phyloP scores from a whole-genome alignment of 2,888 invertebrate species.

The Steinernema hermaphroditum region DNA sequence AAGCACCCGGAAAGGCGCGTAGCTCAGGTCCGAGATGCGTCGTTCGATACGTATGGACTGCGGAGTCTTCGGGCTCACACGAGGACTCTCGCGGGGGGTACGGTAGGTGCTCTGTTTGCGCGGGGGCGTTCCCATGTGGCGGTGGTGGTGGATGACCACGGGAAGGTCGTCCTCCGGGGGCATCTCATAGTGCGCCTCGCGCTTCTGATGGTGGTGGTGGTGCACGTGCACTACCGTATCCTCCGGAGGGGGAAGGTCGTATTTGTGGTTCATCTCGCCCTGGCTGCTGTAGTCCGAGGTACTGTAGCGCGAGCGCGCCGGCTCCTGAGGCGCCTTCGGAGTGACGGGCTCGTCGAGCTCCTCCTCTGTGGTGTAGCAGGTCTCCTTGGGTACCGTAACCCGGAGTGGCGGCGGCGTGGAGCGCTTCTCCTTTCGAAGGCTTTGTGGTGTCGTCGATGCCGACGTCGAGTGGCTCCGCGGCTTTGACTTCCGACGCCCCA shows the following conservation, averaged over 20 bases:
- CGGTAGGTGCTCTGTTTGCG: slow-evolving; percentile 12
- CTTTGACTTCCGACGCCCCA: not conserved
- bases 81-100: slow-evolving; percentile 3
- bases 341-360: not conserved
- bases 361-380: not conserved
- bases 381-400: slow-evolving; percentile 7
- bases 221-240: slow-evolving; percentile 20
- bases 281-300: slow-evolving; percentile 20
- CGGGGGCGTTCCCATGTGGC: slow-evolving; percentile 14
- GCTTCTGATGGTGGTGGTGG: not conserved
- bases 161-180: not conserved
- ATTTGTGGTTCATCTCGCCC: not conserved
- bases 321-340: not conserved
- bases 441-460: not conserved
- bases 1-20: not conserved
- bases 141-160: slow-evolving; percentile 13
- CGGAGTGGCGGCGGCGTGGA: not conserved
- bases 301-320: not conserved
- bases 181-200: slow-evolving; percentile 17
- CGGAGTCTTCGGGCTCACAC: not conserved
- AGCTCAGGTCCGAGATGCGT: slow-evolving; percentile 2
- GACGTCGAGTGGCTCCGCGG: not conserved
- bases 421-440: not conserved
- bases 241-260: not conserved
- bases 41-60: not conserved